A percentile compares a stretch with the other conserved stretches of the same genome.
Evolutionary conservation across 64 coral and sea anemone species (phyloP).

Genomic region (Astreopora myriophthalma): DNA sequence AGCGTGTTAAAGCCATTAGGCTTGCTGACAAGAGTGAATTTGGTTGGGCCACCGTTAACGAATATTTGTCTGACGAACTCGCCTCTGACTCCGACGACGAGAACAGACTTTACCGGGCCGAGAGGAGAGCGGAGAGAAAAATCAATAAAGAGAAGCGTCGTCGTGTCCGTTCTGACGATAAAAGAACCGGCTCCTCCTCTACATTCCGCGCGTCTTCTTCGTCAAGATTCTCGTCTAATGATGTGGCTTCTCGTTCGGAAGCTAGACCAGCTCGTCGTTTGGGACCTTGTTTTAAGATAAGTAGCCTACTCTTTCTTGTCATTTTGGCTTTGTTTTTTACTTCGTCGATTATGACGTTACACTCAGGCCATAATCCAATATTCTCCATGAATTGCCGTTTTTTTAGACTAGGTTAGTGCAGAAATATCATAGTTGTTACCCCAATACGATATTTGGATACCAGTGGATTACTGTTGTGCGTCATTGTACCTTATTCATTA

Average conservation of each 20-base stretch:
- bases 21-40: not conserved
- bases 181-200: not conserved
- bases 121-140: too few species aligned
- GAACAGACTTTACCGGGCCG: not conserved
- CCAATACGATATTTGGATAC: too few species aligned
- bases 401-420: not conserved
- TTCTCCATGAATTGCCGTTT: not conserved
- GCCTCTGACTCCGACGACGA: not conserved
- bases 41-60: not conserved
- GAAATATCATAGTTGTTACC: too few species aligned
- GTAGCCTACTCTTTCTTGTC: too few species aligned
- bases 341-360: not conserved
- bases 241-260: not conserved
- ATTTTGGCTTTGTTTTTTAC: not conserved
- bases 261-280: not conserved
- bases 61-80: not conserved
- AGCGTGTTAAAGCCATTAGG: not conserved
- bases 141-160: not conserved
- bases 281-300: too few species aligned
- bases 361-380: not conserved
- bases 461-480: too few species aligned
- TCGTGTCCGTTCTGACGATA: not conserved
- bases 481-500: too few species aligned
- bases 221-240: not conserved
- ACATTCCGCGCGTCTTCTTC: not conserved